These are phyloP conservation scores for Prunella fulvescens DNA, from an alignment of 2,113 vertebrate genomes.

Conservation along the genomic window DNA sequence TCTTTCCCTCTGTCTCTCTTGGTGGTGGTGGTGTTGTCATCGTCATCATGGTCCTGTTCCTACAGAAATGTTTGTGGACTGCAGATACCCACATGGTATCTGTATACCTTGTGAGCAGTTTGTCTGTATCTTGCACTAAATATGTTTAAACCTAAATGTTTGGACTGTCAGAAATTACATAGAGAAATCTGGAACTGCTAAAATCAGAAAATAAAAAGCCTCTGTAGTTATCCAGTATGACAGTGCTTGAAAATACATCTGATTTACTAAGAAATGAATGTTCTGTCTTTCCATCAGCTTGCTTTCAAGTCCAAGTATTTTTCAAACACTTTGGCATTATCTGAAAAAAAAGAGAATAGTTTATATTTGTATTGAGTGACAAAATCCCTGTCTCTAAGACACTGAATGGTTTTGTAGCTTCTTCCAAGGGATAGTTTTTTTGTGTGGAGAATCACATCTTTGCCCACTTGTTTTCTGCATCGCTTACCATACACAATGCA, in stretches of 20 bases:
- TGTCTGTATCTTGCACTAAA: not conserved
- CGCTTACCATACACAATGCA: not conserved
- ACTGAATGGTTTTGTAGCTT: not conserved
- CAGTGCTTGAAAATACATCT: not conserved
- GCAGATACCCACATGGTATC: not conserved
- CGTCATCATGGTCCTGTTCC: not conserved
- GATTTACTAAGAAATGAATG: not conserved
- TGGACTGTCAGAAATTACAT: not conserved
- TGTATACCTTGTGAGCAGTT: not conserved
- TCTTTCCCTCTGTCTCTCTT: not conserved
- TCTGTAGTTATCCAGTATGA: not conserved
- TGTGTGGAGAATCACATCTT: not conserved
- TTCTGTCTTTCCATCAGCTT: not conserved
- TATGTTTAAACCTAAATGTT: not conserved
- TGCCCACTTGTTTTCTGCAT: slow-evolving; percentile 25
- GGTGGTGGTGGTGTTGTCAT: not conserved
- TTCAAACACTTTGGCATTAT: not conserved
- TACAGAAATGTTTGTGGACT: not conserved
- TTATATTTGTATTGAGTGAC: not conserved
- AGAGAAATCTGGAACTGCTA: not conserved
- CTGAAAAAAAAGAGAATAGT: not conserved
- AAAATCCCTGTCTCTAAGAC: not conserved
- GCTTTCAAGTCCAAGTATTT: slow-evolving; percentile 28
- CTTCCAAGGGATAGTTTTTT: not conserved
- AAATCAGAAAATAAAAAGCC: not conserved